These are phyloP conservation scores for Elephas maximus DNA, from an alignment of 2,113 vertebrate species.

Conservation along the genomic window DNA sequence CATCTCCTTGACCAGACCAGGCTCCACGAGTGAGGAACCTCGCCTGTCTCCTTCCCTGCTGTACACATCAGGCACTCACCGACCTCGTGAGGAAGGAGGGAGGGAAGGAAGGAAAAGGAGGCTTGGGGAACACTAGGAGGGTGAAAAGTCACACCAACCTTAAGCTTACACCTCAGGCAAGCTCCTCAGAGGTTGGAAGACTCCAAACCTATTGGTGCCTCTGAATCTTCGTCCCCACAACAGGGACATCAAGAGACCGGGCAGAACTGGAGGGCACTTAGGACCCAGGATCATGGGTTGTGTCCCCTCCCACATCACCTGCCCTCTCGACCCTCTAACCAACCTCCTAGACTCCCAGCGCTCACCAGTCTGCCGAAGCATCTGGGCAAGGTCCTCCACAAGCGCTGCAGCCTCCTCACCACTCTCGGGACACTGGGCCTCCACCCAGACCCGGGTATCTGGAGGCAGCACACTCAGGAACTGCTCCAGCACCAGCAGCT, in stretches of 20 bases:
- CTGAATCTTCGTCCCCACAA: neutral
- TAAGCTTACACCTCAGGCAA: neutral
- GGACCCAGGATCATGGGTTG: neutral
- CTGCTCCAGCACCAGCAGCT: constrained; percentile 84
- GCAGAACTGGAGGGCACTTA: no score
- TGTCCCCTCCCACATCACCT: neutral
- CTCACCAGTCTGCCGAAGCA: neutral
- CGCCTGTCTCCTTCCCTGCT: neutral
- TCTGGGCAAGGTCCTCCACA: neutral
- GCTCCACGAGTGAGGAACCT: neutral
- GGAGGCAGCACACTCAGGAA: constrained; percentile 78
- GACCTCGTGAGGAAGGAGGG: no score
- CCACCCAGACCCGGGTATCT: constrained; percentile 69
- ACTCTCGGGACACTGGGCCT: neutral
- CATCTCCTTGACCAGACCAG: neutral
- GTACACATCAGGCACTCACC: neutral
- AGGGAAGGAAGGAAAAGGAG: neutral
- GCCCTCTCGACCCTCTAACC: neutral
- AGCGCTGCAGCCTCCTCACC: neutral
- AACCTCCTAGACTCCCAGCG: neutral
- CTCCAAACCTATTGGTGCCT: neutral
- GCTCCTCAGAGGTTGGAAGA: neutral
- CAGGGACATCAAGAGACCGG: neutral
- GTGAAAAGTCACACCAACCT: neutral
- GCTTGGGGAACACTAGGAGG: no score